These are phyloP conservation scores for Cheirogaleus medius DNA, from an alignment of 2,113 vertebrate species.

Conservation along the genomic window DNA sequence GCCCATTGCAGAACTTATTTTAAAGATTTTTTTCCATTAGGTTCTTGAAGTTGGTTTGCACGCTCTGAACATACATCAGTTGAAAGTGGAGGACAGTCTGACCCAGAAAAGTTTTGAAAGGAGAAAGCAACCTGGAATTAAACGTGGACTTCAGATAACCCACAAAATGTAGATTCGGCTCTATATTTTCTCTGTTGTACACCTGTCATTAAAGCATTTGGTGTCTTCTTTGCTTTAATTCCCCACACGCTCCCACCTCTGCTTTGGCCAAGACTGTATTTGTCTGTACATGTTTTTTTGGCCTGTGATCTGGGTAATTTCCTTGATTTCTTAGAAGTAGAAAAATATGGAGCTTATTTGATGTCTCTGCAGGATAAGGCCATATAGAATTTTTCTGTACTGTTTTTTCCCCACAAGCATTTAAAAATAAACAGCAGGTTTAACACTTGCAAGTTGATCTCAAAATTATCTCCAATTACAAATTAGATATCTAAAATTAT, in stretches of 20 bases:
- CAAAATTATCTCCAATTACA: not conserved
- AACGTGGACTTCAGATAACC: not conserved
- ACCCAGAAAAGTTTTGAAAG: not conserved
- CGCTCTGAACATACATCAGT: not conserved
- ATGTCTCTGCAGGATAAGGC: not conserved
- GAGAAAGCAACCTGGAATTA: not conserved
- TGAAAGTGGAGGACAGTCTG: not conserved
- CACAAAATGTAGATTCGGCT: not conserved
- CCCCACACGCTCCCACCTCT: no score
- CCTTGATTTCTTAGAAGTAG: not conserved
- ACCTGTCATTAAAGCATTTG: not conserved
- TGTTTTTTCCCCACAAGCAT: not conserved
- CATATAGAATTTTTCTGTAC: not conserved
- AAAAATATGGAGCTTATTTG: not conserved
- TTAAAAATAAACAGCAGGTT: conserved; percentile 9
- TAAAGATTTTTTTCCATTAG: not conserved
- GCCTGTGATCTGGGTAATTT: not conserved
- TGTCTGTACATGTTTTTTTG: not conserved
- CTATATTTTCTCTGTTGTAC: not conserved
- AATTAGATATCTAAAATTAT: not conserved
- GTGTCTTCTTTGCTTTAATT: not conserved
- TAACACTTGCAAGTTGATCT: not conserved
- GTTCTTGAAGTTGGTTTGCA: not conserved
- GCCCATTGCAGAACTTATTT: not conserved
- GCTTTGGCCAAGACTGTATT: not conserved